Base-by-base conservation (phyloP, 2,797 vertebrate species). In the Arvicola amphibius region DNA sequence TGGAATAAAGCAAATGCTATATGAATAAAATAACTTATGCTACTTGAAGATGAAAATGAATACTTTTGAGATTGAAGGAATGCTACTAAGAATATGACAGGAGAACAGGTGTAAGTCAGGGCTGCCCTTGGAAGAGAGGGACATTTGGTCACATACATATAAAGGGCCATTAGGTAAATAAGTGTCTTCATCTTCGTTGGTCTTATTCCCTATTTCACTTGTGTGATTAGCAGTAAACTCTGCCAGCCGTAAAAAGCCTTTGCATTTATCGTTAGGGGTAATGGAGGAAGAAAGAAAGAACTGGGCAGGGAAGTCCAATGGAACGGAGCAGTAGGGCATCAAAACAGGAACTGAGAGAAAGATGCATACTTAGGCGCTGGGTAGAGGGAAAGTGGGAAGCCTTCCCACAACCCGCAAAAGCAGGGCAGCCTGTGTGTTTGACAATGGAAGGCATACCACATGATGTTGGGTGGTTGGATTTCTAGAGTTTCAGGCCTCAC, bases 261-360 rank as follows among this genome's bases (percentile, higher is more conserved):
- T n/a, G 17, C 61, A 1, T 71, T 94, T 89, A n/a, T 71, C 6
- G 76, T 77, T 86, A 76, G 92, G 91, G 71, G 73, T 29, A 67
- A 74, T 34, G 88, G 80, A 88, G 69, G 86, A 94, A 73, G 69
- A 87, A 91, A 76, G 69, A 51, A 90, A 56, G 93, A 78, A 69
- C 16, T 27, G 37, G 51, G 69, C 29, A 23, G 5, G 74, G n/a
- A 69, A 61, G 56, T 88, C 71, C 10, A 51, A 27, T 76, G 77
- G 84, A 34, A 34, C 2, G 25, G 77, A 84, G 16, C 59, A 27
- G 40, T 21, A 88, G 69, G 29, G 2, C 37, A 91, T 32, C 48
- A 40, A 25, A 46, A 61, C 91, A 67, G 74, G 91, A 90, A 77
- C 2, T 78, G 88, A 88, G 69, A 73, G 29, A 37, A 80, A 81